Evolutionary conservation across 92 coral and sea anemone species (phyloP).

Genomic region (Virgularia gustaviana): DNA sequence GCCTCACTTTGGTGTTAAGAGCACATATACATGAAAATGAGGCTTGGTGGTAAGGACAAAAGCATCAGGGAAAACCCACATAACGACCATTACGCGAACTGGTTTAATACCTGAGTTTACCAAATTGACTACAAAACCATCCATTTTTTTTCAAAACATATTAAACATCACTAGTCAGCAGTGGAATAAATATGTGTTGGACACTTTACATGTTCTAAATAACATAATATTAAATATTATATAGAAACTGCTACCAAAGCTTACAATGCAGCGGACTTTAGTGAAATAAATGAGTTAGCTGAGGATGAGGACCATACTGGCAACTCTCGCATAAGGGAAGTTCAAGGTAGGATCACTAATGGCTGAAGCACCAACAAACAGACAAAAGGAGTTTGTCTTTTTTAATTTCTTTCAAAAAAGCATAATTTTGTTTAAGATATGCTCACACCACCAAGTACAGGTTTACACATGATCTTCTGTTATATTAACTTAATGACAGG

Average conservation of each 20-base stretch:
- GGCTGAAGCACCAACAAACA: slow-evolving; percentile 11
- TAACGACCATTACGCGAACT: too few relatives aligned
- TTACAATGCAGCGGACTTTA: slow-evolving; percentile 83
- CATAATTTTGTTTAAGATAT: too few relatives aligned
- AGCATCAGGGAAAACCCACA: too few relatives aligned
- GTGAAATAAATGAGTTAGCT: slow-evolving; percentile 90
- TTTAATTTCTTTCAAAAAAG: background rate
- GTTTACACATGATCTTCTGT: too few relatives aligned
- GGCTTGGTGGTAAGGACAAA: too few relatives aligned
- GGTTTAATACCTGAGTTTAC: background rate
- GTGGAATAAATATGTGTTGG: background rate
- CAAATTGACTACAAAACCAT: background rate
- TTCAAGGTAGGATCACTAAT: slow-evolving; percentile 48
- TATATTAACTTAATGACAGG: too few relatives aligned
- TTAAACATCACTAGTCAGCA: too few relatives aligned
- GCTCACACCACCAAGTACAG: too few relatives aligned
- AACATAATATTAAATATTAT: too few relatives aligned
- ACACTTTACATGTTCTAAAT: background rate
- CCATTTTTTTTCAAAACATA: background rate
- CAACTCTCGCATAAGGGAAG: too few relatives aligned
- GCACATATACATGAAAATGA: too few relatives aligned
- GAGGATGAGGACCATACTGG: slow-evolving; percentile 84
- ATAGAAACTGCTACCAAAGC: slow-evolving; percentile 76
- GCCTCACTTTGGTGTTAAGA: too few relatives aligned
- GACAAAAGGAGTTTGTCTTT: background rate